phyloP scores from a whole-genome alignment of 2,888 invertebrate genomes.

The Conistra vaccinii region DNA sequence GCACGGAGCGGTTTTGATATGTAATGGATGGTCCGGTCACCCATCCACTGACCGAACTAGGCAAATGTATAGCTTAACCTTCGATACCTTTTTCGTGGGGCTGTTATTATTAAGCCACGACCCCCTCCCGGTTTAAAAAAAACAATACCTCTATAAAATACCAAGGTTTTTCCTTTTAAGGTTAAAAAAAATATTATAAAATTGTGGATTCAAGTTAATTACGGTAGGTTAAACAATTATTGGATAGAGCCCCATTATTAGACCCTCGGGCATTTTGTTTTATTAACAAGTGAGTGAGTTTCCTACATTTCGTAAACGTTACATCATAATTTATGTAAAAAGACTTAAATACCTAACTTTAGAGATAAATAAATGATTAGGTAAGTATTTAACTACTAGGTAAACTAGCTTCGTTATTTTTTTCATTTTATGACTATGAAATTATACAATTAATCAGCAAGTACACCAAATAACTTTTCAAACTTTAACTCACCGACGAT shows the following conservation, averaged over 20 bases:
- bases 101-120: no score
- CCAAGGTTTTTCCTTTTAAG: neutral
- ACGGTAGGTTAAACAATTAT: constrained; percentile 46
- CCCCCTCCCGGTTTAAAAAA: no score
- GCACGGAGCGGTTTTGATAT: no score
- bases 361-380: no score
- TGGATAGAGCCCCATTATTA: constrained; percentile 22
- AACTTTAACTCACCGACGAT: neutral
- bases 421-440: neutral
- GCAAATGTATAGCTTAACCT: no score
- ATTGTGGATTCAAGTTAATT: constrained; percentile 45
- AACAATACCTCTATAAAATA: constrained; percentile 9
- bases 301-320: constrained; percentile 13
- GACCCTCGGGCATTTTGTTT: constrained; percentile 34
- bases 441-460: neutral
- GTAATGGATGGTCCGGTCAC: no score
- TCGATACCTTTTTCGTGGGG: no score
- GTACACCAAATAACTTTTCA: neutral
- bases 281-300: constrained; percentile 24
- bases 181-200: constrained; percentile 14
- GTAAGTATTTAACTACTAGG: neutral
- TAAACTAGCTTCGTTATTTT: neutral
- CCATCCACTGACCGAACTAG: no score
- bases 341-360: neutral
- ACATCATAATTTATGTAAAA: constrained; percentile 18